Evolutionary conservation across 2,797 vertebrate species (phyloP), one percentile per base, ranked within the genome.

Genomic region (Ibycter americanus): DNA sequence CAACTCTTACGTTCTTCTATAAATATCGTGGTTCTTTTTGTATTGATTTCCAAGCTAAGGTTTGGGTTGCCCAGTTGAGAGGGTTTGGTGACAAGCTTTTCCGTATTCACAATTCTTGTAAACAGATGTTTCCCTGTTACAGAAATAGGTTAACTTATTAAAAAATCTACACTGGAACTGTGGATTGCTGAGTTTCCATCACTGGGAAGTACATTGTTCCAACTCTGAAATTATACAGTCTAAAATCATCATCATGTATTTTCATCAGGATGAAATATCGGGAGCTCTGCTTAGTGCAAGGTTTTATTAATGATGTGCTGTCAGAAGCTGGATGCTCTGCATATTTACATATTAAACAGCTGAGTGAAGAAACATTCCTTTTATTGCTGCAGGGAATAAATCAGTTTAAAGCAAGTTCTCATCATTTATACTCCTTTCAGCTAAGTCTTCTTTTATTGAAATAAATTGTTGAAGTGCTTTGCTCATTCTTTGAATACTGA

Each of bases 341-440:
- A 99, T 99, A 99, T 99, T 99, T 99, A 99, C 99, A 99, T 99
- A 99, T 99, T 99, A 99, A 99, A 99, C 99, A 99, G 99, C 99
- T 98, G 98, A 99, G 98, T 99, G 99, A 99, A 99, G 99, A 98
- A 99, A 98, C 98, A 99, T 99, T 98, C 98, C 98, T 99, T 99
- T 99, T 99, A 99, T 99, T 99, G 99, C 99, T 98, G 98, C 98
- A 98, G 99, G 99, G 99, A 99, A 99, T 99, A 99, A 99, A 99
- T 99, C 99, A 99, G 99, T 98, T 99, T 99, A 99, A 99, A 99
- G 99, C 99, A 99, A 99, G 99, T 99, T 98, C 99, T 99, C 99
- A 98, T 99, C 99, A 99, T 99, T 99, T 99, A 99, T 99, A 99
- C 99, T 99, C 99, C 99, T 99, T 98, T 98, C 99, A 99, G 98